Base-by-base conservation (phyloP, 1,140 invertebrate genomes). In the Ostrea denselamellosa region DNA sequence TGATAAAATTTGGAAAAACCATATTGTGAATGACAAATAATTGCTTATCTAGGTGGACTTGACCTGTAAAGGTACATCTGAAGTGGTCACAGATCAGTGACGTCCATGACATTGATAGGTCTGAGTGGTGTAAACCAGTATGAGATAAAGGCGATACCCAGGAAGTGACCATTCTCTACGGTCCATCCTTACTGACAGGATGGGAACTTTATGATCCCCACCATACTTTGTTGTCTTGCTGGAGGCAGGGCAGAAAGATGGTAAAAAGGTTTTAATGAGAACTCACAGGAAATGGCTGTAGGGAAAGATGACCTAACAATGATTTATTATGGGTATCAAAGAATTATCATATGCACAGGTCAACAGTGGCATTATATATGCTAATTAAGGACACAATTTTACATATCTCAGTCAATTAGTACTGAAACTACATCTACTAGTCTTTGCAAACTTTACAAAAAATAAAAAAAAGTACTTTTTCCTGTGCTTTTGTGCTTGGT, bases 161-260 rank as follows among this genome's bases (percentile, higher is more conserved):
- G 68, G 68, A 77, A 77, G 68, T 77, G 68, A 34, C 68, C 68
- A 77, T 77, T 77, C 25, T 77, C 68, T 34, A 77, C 14, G 68
- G 68, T 34, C 68, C 25, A 77, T 77, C 68, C 68, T 25, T 14
- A 28, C 25, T 77, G 68, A 77, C 68, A 77, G 68, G 68, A 25
- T 77, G 68, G 25, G 25, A 25, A 77, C 68, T 77, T 77, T 77
- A 77, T 25, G 68, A 77, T 34, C 68, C 12, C 25, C 68, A 34
- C 28, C 22, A 34, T 77, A 77, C 68, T 77, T 77, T 77, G 25
- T 77, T 28, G 34, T 44, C 68, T 77, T 34, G 25, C 68, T 77
- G 68, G 68, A 28, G 68, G 68, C 28, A 14, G 9, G 25, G 22
- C 17, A 28, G 22, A 25, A 77, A 25, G 68, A 77, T 77, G 68